These are phyloP conservation scores for Artibeus jamaicensis DNA, from an alignment of 2,797 vertebrate species.

Conservation along the genomic window DNA sequence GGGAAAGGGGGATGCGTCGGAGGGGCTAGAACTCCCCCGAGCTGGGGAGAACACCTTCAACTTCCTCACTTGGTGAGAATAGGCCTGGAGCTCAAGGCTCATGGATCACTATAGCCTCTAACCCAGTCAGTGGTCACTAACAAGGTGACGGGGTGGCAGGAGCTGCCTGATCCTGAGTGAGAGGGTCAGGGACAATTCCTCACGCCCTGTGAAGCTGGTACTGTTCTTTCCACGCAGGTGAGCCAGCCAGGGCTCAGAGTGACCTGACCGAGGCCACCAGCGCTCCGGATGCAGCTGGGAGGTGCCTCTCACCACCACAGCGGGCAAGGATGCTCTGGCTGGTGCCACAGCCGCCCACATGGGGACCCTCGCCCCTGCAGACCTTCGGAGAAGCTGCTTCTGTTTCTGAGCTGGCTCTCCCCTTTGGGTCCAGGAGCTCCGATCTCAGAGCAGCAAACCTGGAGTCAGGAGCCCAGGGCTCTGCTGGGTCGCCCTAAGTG, in stretches of 20 bases:
- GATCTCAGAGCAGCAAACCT: rapidly evolving
- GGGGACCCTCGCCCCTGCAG: rapidly evolving
- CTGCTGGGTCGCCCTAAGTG: background rate
- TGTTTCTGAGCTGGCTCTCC: background rate
- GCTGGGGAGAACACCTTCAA: background rate
- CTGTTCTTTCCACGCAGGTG: background rate
- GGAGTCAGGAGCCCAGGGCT: background rate
- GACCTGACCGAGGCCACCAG: background rate
- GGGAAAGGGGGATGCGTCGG: rapidly evolving
- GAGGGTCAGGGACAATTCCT: background rate
- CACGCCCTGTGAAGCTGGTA: rapidly evolving
- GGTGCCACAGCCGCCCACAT: background rate
- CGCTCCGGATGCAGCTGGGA: rapidly evolving
- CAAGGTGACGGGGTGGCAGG: background rate
- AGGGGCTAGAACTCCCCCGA: background rate
- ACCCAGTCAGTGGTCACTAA: background rate
- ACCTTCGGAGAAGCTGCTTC: background rate
- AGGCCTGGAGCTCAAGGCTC: background rate
- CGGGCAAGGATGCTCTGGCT: rapidly evolving
- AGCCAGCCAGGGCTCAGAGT: rapidly evolving
- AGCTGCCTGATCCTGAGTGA: rapidly evolving
- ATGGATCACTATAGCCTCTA: rapidly evolving
- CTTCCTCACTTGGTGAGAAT: background rate
- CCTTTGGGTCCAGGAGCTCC: background rate
- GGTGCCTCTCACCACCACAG: rapidly evolving